Evolutionary conservation across 2,113 vertebrate species (phyloP).

Genomic region (Amblyornis subalaris): DNA sequence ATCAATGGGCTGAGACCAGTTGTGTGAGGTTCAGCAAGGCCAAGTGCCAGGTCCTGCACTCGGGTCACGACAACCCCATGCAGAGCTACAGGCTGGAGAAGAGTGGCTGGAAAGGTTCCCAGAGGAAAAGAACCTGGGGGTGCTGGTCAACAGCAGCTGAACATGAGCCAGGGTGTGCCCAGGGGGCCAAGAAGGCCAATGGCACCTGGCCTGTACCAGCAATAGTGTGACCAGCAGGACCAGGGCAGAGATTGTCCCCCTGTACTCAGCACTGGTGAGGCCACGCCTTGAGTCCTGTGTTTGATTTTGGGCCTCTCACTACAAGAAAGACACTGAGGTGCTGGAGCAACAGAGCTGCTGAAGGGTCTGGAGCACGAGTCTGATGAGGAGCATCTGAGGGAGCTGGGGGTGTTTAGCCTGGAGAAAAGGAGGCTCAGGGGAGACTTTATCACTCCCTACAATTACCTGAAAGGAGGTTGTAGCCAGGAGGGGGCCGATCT

Average conservation of each 20-base stretch:
- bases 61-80: not conserved
- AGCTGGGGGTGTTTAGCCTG: not conserved
- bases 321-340: not conserved
- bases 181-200: not conserved
- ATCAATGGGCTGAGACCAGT: rapidly evolving
- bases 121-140: rapidly evolving
- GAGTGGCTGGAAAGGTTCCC: not conserved
- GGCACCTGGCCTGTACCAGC: not conserved
- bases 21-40: not conserved
- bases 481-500: rapidly evolving
- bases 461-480: not conserved
- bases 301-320: not conserved
- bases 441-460: not conserved
- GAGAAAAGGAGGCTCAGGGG: not conserved
- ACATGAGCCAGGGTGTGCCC: not conserved
- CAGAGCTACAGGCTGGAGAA: rapidly evolving
- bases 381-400: not conserved
- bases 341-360: rapidly evolving
- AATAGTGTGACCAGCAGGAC: not conserved
- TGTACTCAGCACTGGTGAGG: rapidly evolving
- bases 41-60: not conserved
- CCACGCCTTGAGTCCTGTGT: not conserved
- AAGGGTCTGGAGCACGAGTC: not conserved
- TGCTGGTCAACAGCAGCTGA: not conserved
- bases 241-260: not conserved